Base-by-base conservation (phyloP, 2,113 vertebrate genomes). In the Microtus ochrogaster region DNA sequence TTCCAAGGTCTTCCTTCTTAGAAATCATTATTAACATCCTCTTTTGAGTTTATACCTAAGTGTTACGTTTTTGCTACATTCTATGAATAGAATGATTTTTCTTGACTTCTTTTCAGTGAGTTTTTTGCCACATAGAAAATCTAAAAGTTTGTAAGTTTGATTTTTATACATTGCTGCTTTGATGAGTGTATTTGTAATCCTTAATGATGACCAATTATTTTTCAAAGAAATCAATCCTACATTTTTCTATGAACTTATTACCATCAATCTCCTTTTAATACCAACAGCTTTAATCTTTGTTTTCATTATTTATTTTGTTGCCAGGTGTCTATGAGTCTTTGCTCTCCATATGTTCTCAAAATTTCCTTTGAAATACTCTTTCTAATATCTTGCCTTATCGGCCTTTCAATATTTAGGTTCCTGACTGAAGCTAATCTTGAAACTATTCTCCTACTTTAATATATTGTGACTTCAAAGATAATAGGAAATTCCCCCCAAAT, bases 401-500 rank as follows among this genome's bases (percentile, higher is more conserved):
- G 55, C 55, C 55, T 55, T 68, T 39, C 63, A 17, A 26, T 90
- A 63, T 68, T 89, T 52, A 36, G 28, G 52, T 6, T 1, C 47
- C 90, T 58, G 68, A 93, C 16, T 72, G 70, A 72, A 72, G 70
- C 36, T 72, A 72, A 72, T 92, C 30, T 92, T 93, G 5, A 89
- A 76, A 94, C 49, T 66, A 95, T 96, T 96, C 89, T 91, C 16
- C 72, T 72, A 28, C 74, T 85, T 89, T 74, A 58, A 73, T 36
- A 30, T 78, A 44, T 94, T 77, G 36, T 77, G 28, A 85, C 44
- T 82, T 94, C 66, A 61, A 78, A 95, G 33, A 72, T 73, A 87
- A 63, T 83, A 77, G 76, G n/a, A 93, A 89, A 87, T 90, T 90
- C 36, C 52, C 79, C 26, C 47, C 63, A 94, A 97, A 68, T 95